phyloP scores from a whole-genome alignment of 2,797 vertebrate genomes.

The Paratrypauchen microcephalus region DNA sequence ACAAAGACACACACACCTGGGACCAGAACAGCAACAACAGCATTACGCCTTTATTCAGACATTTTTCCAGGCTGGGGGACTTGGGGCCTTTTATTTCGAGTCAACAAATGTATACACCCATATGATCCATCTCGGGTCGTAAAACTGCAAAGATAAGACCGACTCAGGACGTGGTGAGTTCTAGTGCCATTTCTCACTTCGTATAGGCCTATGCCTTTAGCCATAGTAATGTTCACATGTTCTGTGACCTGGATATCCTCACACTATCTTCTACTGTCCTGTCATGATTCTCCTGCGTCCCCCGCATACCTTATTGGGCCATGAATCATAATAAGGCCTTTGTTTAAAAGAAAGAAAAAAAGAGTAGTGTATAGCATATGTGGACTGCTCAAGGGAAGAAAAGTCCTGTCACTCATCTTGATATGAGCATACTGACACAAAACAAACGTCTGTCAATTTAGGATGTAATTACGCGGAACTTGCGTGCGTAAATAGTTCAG shows the following conservation, averaged over 20 bases:
- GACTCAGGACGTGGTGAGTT: conserved; percentile 9
- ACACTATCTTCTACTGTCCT: too few relatives aligned
- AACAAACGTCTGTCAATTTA: neutral
- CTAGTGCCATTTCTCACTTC: conserved; percentile 35
- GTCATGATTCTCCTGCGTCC: too few relatives aligned
- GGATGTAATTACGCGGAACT: too few relatives aligned
- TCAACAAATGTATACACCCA: conserved; percentile 7
- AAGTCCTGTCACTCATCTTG: conserved; percentile 34
- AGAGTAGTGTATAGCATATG: conserved; percentile 4
- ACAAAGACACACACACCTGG: conserved; percentile 14
- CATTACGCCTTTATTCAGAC: neutral
- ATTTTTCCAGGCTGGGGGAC: neutral
- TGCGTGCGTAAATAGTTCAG: neutral
- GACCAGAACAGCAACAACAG: conserved; percentile 6
- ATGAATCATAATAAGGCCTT: too few relatives aligned
- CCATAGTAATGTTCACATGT: too few relatives aligned
- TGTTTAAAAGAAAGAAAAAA: too few relatives aligned
- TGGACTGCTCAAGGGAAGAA: conserved; percentile 30
- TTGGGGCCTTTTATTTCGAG: conserved; percentile 14
- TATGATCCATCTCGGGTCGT: neutral
- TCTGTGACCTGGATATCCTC: too few relatives aligned
- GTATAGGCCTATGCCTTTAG: too few relatives aligned
- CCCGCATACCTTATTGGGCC: too few relatives aligned
- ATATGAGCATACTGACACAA: conserved; percentile 32
- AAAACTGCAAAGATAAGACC: conserved; percentile 11